A percentile compares a stretch with the other conserved stretches of the same genome.
phyloP scores from a whole-genome alignment of 2,113 vertebrate species.

The Noturus placidus region DNA sequence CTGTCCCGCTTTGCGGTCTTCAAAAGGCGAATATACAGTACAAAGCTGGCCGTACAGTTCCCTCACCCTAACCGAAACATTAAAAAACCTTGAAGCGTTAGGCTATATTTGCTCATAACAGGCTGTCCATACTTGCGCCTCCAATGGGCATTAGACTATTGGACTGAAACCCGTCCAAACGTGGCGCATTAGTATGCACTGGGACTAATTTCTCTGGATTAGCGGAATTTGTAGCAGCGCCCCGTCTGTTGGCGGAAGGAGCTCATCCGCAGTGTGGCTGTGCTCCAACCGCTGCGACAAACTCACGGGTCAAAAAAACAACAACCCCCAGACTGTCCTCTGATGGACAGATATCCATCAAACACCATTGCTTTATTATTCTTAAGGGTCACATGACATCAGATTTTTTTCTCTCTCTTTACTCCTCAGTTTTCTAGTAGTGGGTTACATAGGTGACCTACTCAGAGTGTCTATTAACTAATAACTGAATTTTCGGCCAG shows the following conservation, averaged over 20 bases:
- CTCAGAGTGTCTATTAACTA: background rate
- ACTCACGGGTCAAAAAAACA: background rate
- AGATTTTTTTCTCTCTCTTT: background rate
- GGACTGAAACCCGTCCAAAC: slow-evolving; percentile 1
- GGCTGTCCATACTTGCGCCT: background rate
- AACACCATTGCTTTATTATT: background rate
- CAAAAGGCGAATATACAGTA: background rate
- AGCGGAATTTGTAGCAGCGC: slow-evolving; percentile 14
- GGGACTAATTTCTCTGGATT: slow-evolving; percentile 32
- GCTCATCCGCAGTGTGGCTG: slow-evolving; percentile 56
- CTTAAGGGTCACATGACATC: background rate
- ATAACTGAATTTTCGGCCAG: background rate
- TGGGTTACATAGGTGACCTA: background rate
- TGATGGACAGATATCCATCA: background rate
- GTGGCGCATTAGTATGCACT: slow-evolving; percentile 24
- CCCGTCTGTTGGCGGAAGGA: background rate
- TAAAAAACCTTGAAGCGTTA: too few species aligned
- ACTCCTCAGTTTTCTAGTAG: background rate
- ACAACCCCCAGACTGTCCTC: background rate
- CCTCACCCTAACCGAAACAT: background rate
- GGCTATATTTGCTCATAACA: background rate
- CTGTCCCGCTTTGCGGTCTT: background rate
- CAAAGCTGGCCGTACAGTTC: background rate
- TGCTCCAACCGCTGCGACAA: slow-evolving; percentile 43
- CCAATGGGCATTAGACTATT: background rate